These are phyloP conservation scores for Dendrocincla fuliginosa DNA, from an alignment of 2,797 vertebrate species.

Conservation along the genomic window DNA sequence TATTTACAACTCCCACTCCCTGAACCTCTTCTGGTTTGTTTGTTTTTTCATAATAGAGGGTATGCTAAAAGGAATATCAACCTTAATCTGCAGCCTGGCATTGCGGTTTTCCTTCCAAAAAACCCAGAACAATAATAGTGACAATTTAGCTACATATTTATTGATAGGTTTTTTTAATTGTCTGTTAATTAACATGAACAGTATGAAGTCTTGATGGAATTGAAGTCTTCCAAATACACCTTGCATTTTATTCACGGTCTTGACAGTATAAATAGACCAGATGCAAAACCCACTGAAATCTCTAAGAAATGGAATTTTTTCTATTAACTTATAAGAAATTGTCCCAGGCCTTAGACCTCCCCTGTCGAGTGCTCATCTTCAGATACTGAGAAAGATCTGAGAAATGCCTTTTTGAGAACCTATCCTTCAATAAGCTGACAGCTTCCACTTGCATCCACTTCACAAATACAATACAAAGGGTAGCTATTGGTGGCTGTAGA, in stretches of 20 bases:
- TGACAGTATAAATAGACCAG: not conserved
- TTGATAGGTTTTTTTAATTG: not conserved
- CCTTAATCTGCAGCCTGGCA: not conserved
- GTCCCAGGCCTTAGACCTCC: not conserved
- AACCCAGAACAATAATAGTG: not conserved
- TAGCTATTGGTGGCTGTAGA: not conserved
- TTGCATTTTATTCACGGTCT: not conserved
- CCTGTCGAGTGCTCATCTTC: not conserved
- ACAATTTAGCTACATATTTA: not conserved
- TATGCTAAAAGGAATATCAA: not conserved
- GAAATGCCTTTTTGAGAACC: not conserved
- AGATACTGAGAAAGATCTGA: not conserved
- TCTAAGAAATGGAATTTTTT: not conserved
- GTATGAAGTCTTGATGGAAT: not conserved
- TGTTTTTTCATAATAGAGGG: not conserved
- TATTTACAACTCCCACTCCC: not conserved
- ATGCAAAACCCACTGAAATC: not conserved
- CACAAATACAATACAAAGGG: not conserved
- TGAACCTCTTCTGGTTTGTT: not conserved
- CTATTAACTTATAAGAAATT: not conserved
- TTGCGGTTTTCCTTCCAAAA: not conserved
- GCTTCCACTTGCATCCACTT: not conserved
- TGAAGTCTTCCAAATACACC: not conserved
- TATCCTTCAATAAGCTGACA: not conserved
- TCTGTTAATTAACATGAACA: not conserved